A percentile compares a stretch with the other conserved stretches of the same genome.
Evolutionary conservation across 2,888 invertebrate genomes (phyloP).

Genomic region (Caenorhabditis sp.): DNA sequence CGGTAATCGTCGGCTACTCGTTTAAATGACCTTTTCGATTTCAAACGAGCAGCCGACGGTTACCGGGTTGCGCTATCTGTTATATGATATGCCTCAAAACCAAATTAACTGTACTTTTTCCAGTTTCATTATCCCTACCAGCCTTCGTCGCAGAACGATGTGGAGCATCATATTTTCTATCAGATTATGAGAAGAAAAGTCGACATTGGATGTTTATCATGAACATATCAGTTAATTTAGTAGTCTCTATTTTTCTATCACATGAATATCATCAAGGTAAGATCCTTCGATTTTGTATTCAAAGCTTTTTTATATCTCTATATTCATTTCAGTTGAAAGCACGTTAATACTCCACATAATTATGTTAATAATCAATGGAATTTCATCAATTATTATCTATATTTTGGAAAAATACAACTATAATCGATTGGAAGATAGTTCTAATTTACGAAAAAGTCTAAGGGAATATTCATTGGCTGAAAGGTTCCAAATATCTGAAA

Average conservation of each 20-base stretch:
- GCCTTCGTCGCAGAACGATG: constrained; percentile 37
- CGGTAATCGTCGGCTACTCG: too few species aligned
- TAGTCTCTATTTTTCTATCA: constrained; percentile 13
- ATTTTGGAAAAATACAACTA: constrained; percentile 41
- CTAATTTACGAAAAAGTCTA: constrained; percentile 40
- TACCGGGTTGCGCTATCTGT: too few species aligned
- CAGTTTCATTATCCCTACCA: constrained; percentile 35
- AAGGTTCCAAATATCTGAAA: constrained; percentile 42
- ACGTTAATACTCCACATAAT: constrained; percentile 21
- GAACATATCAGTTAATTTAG: constrained; percentile 6
- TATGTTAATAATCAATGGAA: constrained; percentile 27
- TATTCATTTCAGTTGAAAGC: constrained; percentile 27
- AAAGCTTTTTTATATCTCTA: too few species aligned
- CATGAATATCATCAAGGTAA: constrained; percentile 33
- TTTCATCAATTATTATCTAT: constrained; percentile 13
- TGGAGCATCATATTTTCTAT: constrained; percentile 38
- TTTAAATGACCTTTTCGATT: too few species aligned
- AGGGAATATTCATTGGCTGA: constrained; percentile 32
- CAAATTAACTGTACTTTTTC: too few species aligned
- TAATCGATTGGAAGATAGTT: constrained; percentile 27
- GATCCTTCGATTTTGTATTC: too few species aligned
- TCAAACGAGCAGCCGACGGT: too few species aligned
- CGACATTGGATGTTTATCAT: constrained; percentile 26
- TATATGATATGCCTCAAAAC: too few species aligned
- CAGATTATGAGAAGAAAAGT: constrained; percentile 35